A percentile compares a stretch with the other conserved stretches of the same genome.
phyloP scores from a whole-genome alignment of 2,888 invertebrate genomes.

The Eumacrocentrus americanus region DNA sequence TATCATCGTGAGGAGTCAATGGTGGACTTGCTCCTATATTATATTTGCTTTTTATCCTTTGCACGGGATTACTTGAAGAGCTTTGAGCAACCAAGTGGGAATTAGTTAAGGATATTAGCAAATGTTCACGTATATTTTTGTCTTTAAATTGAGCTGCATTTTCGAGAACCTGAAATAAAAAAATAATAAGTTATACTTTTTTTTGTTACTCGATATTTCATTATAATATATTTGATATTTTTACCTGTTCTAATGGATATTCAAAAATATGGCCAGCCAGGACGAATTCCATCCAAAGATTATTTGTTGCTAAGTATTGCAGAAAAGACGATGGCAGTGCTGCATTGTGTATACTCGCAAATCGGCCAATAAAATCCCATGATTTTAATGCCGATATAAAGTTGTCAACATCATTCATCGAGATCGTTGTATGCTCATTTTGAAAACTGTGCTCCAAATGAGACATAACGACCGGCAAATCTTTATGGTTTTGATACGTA shows the following conservation, averaged over 20 bases:
- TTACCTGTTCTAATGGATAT: constrained; percentile 70
- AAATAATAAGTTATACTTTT: too few species aligned
- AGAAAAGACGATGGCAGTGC: constrained; percentile 68
- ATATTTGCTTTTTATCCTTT: constrained; percentile 18
- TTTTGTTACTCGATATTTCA: too few species aligned
- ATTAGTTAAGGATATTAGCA: constrained; percentile 55
- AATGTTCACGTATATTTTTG: constrained; percentile 67
- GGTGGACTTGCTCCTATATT: not conserved
- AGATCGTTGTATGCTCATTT: constrained; percentile 31
- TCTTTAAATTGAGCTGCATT: constrained; percentile 67
- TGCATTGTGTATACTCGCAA: constrained; percentile 67
- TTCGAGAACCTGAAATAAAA: constrained; percentile 60
- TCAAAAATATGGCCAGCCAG: constrained; percentile 73
- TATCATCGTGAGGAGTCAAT: not conserved
- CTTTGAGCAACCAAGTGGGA: constrained; percentile 32
- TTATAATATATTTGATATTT: too few species aligned
- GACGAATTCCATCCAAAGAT: constrained; percentile 76
- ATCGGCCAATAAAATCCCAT: constrained; percentile 69
- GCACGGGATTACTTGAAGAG: constrained; percentile 22
- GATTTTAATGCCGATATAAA: constrained; percentile 63
- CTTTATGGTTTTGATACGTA: constrained; percentile 45
- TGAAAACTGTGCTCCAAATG: constrained; percentile 50
- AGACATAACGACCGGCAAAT: constrained; percentile 43
- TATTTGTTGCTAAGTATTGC: constrained; percentile 66
- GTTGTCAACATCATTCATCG: constrained; percentile 45